A percentile compares a stretch with the other conserved stretches of the same genome.
phyloP scores from a whole-genome alignment of 2,888 invertebrate species.

The Spodoptera exigua region DNA sequence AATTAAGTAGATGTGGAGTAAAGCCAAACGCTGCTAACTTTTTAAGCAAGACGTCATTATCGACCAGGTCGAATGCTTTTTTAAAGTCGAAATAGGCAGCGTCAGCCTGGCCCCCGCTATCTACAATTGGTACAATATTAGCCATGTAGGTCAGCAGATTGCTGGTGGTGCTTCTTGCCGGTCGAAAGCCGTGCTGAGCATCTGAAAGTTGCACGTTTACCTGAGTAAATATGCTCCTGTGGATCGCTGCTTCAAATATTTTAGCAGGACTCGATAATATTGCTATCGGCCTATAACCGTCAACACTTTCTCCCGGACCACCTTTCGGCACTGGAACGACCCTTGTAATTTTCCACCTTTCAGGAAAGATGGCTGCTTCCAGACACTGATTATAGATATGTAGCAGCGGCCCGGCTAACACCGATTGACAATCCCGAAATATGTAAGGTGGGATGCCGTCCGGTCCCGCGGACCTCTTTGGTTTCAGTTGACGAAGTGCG shows the following conservation, averaged over 20 bases:
- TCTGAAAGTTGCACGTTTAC: too few species aligned
- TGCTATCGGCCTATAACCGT: constrained; percentile 2
- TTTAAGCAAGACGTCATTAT: constrained; percentile 10
- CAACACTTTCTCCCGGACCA: neutral
- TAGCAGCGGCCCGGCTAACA: too few species aligned
- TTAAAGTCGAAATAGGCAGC: constrained; percentile 15
- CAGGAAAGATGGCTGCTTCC: too few species aligned
- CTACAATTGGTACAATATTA: neutral
- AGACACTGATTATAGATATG: too few species aligned
- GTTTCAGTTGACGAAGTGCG: constrained; percentile 1
- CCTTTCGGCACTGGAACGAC: constrained; percentile 3
- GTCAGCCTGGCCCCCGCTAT: constrained; percentile 10
- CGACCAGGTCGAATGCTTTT: constrained; percentile 17
- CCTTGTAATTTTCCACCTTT: too few species aligned
- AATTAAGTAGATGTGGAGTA: neutral
- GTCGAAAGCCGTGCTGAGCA: neutral
- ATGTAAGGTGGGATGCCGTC: too few species aligned
- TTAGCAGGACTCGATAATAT: constrained; percentile 3
- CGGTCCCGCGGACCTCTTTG: neutral
- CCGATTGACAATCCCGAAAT: neutral
- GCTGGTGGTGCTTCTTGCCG: neutral
- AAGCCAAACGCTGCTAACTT: constrained; percentile 12
- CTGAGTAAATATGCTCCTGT: too few species aligned
- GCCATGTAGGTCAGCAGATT: neutral
- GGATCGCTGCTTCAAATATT: constrained; percentile 1